Conservation (phyloP, 2,113 vertebrate species). For the Oreocharis arfaki region DNA sequence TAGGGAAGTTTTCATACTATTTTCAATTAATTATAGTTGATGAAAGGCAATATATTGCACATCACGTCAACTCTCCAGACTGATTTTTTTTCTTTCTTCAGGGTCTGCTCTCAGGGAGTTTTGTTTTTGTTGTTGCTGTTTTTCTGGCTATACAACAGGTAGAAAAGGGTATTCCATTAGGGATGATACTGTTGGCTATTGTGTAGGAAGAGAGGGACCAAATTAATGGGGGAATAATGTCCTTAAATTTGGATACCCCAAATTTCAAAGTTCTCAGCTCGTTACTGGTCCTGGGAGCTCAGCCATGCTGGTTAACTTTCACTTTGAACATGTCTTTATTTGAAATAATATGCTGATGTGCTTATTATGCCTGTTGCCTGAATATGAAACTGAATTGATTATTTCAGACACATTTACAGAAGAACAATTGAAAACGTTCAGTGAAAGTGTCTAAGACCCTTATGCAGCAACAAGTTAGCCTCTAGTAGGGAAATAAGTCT, state of each 20-base stretch:
- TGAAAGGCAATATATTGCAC: slow-evolving; percentile 38
- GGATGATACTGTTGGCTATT: background rate
- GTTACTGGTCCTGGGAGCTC: background rate
- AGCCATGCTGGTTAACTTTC: background rate
- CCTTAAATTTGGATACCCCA: background rate
- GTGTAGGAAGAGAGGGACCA: background rate
- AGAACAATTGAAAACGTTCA: rapidly evolving
- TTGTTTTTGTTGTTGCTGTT: background rate
- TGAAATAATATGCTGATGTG: background rate
- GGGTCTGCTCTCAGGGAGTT: background rate
- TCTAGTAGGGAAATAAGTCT: background rate
- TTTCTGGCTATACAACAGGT: background rate
- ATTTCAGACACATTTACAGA: background rate
- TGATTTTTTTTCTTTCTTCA: background rate
- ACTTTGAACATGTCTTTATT: background rate
- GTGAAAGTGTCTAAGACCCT: background rate
- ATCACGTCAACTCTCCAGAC: background rate
- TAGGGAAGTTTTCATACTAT: slow-evolving; percentile 52
- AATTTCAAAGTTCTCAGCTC: background rate
- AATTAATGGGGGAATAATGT: background rate
- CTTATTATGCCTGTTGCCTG: background rate
- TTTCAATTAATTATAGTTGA: slow-evolving; percentile 57
- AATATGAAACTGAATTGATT: background rate
- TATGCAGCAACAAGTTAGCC: background rate
- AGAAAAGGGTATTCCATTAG: background rate